Evolutionary conservation across 2,113 vertebrate species (phyloP).

Genomic region (Corydoras maculifer): DNA sequence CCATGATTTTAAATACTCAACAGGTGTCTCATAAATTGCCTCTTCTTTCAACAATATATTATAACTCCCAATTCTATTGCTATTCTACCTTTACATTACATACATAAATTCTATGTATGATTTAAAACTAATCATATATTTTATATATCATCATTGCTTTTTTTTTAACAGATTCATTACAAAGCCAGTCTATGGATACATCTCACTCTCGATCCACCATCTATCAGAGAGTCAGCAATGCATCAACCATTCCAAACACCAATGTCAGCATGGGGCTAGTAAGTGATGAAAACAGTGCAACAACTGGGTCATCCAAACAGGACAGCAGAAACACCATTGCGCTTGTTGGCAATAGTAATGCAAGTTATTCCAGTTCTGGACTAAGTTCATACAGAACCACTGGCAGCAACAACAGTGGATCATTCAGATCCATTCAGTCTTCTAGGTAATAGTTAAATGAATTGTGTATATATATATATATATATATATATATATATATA

Average conservation of each 20-base stretch:
- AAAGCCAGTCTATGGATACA: slow-evolving; percentile 19
- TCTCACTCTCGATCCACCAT: background rate
- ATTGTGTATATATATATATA: background rate
- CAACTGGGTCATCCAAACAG: background rate
- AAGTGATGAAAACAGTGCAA: background rate
- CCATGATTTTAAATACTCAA: slow-evolving; percentile 13
- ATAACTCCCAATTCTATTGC: no score
- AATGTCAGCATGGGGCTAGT: background rate
- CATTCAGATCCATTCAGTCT: slow-evolving; percentile 58
- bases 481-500: background rate
- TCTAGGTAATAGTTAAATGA: slow-evolving; percentile 50
- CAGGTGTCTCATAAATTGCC: background rate
- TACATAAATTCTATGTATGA: no score
- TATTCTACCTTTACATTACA: no score
- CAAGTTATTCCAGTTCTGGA: background rate
- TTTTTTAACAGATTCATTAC: slow-evolving; percentile 8
- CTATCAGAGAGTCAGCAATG: background rate
- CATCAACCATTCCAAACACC: background rate
- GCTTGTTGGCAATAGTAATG: background rate
- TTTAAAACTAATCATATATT: no score
- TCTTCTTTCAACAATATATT: background rate
- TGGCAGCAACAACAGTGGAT: slow-evolving; percentile 1
- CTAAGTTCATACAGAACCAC: background rate
- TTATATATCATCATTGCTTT: background rate
- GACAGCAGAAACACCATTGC: background rate